Evolutionary conservation across 1,140 invertebrate genomes (phyloP).

Genomic region (Samia ricini): DNA sequence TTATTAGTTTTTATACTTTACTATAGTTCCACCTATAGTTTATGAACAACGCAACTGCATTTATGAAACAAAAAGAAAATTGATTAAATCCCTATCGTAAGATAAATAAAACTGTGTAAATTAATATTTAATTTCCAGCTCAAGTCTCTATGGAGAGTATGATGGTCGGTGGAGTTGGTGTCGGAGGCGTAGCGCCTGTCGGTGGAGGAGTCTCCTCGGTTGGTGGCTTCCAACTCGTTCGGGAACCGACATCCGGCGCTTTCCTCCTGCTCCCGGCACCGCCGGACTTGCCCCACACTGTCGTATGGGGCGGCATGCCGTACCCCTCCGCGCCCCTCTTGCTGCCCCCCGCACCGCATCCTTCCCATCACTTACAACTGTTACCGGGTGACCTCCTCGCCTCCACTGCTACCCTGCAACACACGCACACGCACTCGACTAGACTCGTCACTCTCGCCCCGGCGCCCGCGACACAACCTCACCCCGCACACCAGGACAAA

Average conservation of each 20-base stretch:
- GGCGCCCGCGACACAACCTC: constrained; percentile 59
- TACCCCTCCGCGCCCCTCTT: constrained; percentile 80
- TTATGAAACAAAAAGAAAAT: too few relatives aligned
- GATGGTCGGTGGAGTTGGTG: constrained; percentile 77
- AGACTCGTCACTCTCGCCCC: constrained; percentile 78
- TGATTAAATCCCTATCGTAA: too few relatives aligned
- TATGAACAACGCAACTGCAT: too few relatives aligned
- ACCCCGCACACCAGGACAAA: constrained; percentile 70
- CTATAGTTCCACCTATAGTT: too few relatives aligned
- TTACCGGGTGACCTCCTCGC: constrained; percentile 78
- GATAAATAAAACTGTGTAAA: too few relatives aligned
- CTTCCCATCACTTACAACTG: constrained; percentile 79
- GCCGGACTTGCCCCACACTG: constrained; percentile 85
- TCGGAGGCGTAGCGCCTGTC: constrained; percentile 74
- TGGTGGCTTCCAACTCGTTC: constrained; percentile 83
- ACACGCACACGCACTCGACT: constrained; percentile 80
- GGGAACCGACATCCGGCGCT: constrained; percentile 89
- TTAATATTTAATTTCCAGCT: too few relatives aligned
- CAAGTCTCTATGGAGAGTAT: constrained; percentile 84
- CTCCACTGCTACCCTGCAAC: constrained; percentile 75
- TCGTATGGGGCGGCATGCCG: constrained; percentile 84
- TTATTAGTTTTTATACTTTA: too few relatives aligned
- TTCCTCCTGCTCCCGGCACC: constrained; percentile 86
- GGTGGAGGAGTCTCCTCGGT: constrained; percentile 53
- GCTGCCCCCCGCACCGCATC: constrained; percentile 81